These are phyloP conservation scores for Lepidurus couesii DNA, from an alignment of 1,140 invertebrate genomes.

Conservation along the genomic window DNA sequence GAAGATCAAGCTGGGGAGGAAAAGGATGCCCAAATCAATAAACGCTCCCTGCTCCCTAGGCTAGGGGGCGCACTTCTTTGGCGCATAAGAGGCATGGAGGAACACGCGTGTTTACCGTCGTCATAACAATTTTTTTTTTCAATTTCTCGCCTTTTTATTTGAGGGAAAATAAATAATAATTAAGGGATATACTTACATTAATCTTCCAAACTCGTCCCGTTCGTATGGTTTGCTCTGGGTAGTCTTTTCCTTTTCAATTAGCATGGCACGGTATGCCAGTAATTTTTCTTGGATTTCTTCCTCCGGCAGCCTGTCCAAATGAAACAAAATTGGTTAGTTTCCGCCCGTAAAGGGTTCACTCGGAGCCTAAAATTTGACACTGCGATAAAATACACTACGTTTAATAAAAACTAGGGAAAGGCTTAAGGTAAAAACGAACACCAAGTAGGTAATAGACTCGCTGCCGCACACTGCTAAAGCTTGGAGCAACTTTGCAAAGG, in stretches of 20 bases:
- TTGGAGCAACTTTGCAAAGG: neutral
- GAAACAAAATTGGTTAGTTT: neutral
- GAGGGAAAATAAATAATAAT: neutral
- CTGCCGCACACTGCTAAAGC: neutral
- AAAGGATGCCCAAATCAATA: neutral
- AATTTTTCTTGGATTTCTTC: constrained; percentile 76
- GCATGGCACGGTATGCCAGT: constrained; percentile 67
- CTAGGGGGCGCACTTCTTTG: neutral
- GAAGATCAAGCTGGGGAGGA: neutral
- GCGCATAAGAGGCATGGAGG: neutral
- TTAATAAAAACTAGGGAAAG: neutral
- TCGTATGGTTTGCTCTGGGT: constrained; percentile 48
- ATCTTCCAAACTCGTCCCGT: constrained; percentile 66
- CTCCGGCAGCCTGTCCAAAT: constrained; percentile 57
- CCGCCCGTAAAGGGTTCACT: neutral
- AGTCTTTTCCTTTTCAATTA: constrained; percentile 59
- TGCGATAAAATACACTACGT: neutral
- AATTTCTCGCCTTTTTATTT: neutral
- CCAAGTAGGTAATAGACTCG: neutral
- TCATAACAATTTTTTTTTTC: neutral
- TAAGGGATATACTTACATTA: constrained; percentile 58
- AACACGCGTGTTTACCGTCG: constrained; percentile 13
- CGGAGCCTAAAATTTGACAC: neutral
- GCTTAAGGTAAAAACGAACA: neutral
- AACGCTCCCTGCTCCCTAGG: neutral